Evolutionary conservation across 2,113 vertebrate genomes (phyloP).

Genomic region (Ceuthmochares aereus): DNA sequence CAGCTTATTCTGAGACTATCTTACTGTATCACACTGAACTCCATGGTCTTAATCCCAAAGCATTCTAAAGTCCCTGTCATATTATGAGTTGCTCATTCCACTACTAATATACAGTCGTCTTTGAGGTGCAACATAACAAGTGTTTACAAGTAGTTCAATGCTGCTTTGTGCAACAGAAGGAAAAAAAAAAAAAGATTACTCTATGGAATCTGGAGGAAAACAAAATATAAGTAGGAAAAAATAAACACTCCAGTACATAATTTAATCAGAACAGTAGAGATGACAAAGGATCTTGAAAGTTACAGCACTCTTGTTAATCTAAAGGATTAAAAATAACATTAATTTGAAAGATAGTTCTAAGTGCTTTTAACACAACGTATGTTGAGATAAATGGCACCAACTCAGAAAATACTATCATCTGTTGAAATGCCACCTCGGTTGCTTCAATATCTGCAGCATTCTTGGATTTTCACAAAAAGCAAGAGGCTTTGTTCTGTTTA

Average conservation of each 20-base stretch:
- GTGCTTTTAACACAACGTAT: not conserved
- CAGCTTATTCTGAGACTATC: not conserved
- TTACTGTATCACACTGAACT: not conserved
- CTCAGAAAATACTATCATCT: not conserved
- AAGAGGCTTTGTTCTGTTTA: not conserved
- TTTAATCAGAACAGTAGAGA: slow-evolving; percentile 14
- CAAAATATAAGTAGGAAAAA: not conserved
- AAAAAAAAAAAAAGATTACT: not conserved
- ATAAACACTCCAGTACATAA: not conserved
- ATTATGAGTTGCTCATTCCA: not conserved
- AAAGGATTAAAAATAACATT: not conserved
- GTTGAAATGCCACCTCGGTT: not conserved
- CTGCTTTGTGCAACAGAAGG: not conserved
- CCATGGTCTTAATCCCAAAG: not conserved
- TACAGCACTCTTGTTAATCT: not conserved
- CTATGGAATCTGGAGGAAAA: not conserved
- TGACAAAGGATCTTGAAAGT: not conserved
- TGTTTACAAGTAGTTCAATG: not conserved
- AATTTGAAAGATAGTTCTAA: not conserved
- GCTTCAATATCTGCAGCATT: not conserved
- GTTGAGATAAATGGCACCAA: not conserved
- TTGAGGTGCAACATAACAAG: not conserved
- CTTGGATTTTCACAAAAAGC: not conserved
- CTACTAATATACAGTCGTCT: not conserved
- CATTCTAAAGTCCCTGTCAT: not conserved